Evolutionary conservation across 2,888 invertebrate genomes (phyloP), one percentile per base, ranked within the genome.

Genomic region (Pachymerium ferrugineum): DNA sequence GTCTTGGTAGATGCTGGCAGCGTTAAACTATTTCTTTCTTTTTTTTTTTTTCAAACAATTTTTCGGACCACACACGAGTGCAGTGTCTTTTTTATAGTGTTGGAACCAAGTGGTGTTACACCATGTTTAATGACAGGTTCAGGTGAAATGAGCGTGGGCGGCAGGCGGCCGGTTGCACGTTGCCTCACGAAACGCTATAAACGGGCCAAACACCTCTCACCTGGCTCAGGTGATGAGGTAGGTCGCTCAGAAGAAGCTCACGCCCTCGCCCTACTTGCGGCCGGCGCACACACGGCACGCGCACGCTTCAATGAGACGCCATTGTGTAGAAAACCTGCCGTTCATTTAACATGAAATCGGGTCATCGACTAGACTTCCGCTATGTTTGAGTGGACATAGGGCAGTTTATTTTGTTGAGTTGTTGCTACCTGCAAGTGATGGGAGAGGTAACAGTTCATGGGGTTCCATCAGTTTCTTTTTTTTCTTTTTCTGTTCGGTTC

Each of bases 151-250:
- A 14, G 62, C n/a, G 62, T 62, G 62, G 62, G 62, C 28, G 62
- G 62, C 25, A 1, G 62, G 62, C 62, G 25, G 62, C 25, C 62
- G 62, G 62, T 10, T 28, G n/a, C 62, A 62, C 62, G 62, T 22
- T 62, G 62, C 62, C n/a, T 62, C 62, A 62, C 62, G 62, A 62
- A 62, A 14, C 25, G 62, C 62, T 28, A 62, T 62, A 62, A 62
- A 62, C 62, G 62, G 62, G 62, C 62, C 62, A 62, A 62, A 62
- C 62, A 62, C 62, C 62, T 62, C 62, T 62, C 62, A 62, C 62
- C 62, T 28, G 62, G 62, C 28, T n/a, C 62, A 62, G 62, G 62
- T 62, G 62, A 62, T 62, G 62, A 54, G 47, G 47, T 54, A 54
- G 47, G 19, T 54, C n/a, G n/a, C n/a, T n/a, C n/a, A 22, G 47